Conservation (phyloP, 2,797 vertebrate genomes). For the Ficedula albicollis region DNA sequence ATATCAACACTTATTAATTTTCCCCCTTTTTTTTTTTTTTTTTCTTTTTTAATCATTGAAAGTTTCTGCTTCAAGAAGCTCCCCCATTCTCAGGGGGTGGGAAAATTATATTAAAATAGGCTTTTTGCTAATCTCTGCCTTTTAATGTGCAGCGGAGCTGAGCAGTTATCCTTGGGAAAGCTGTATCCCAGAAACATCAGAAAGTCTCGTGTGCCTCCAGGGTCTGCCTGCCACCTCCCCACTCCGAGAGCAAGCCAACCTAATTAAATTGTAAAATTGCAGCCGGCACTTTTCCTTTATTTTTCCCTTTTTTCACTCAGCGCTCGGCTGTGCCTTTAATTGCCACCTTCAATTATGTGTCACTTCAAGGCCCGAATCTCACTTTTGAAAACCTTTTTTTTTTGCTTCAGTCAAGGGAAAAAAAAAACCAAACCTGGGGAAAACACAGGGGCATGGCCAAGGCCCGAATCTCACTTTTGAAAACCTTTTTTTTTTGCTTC, state of each 20-base stretch:
- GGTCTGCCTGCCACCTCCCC: not conserved
- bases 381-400: not conserved
- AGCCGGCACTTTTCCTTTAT: slow-evolving; percentile 10
- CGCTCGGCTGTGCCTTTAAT: slow-evolving; percentile 35
- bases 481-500: not conserved
- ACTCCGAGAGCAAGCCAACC: not conserved
- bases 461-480: not conserved
- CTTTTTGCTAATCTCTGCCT: slow-evolving; percentile 15
- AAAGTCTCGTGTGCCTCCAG: not conserved
- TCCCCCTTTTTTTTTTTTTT: not conserved
- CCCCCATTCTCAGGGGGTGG: accelerated
- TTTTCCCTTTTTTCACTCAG: not conserved
- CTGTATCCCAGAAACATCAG: slow-evolving; percentile 2
- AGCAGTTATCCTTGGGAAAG: not conserved
- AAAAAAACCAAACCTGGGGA: not conserved
- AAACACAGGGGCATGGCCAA: not conserved
- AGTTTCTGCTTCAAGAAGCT: slow-evolving; percentile 20
- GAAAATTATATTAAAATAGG: not conserved
- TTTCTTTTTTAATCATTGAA: slow-evolving; percentile 31
- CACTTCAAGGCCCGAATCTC: slow-evolving; percentile 16
- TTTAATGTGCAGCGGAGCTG: not conserved
- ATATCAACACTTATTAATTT: not conserved
- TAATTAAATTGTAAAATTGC: slow-evolving; percentile 38
- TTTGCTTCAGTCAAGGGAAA: not conserved
- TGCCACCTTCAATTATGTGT: slow-evolving; percentile 56